Evolutionary conservation across 2,888 invertebrate species (phyloP).

Genomic region (Orthonychiurus folsomi): DNA sequence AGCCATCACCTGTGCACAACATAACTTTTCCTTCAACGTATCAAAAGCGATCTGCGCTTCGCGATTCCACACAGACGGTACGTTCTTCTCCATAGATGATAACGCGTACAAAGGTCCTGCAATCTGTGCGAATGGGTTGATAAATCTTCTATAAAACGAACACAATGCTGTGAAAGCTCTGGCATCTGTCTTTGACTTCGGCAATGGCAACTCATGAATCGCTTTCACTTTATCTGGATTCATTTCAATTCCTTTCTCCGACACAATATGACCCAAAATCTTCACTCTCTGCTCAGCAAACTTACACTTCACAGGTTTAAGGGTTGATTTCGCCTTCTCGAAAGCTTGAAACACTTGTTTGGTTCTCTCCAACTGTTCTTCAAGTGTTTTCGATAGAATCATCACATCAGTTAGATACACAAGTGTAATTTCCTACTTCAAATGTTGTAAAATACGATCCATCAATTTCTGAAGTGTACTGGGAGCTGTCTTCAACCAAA

Average conservation of each 20-base stretch:
- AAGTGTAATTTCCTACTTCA: constrained; percentile 4
- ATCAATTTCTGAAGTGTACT: constrained; percentile 4
- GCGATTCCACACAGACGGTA: constrained; percentile 2
- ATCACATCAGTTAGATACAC: constrained; percentile 42
- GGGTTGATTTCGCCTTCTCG: neutral
- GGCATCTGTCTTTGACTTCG: constrained; percentile 14
- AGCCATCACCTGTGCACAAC: constrained; percentile 9
- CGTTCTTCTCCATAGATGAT: constrained; percentile 3
- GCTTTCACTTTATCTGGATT: constrained; percentile 22
- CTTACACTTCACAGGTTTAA: constrained; percentile 21
- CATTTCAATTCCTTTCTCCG: constrained; percentile 9
- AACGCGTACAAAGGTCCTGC: constrained; percentile 16
- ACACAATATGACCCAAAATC: constrained; percentile 13
- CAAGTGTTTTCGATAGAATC: constrained; percentile 31
- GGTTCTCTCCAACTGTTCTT: constrained; percentile 30
- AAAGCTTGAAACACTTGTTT: constrained; percentile 12
- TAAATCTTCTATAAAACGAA: constrained; percentile 24
- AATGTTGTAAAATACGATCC: constrained; percentile 7
- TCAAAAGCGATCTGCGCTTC: constrained; percentile 13
- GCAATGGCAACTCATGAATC: constrained; percentile 16
- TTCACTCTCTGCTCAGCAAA: constrained; percentile 10
- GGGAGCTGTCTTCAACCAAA: constrained; percentile 13
- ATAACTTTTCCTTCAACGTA: constrained; percentile 10
- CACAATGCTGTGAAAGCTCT: constrained; percentile 23
- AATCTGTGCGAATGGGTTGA: constrained; percentile 10